Evolutionary conservation across 1,140 invertebrate species (phyloP), one percentile per base, ranked within the genome.

Genomic region (Bombus vancouverensis): DNA sequence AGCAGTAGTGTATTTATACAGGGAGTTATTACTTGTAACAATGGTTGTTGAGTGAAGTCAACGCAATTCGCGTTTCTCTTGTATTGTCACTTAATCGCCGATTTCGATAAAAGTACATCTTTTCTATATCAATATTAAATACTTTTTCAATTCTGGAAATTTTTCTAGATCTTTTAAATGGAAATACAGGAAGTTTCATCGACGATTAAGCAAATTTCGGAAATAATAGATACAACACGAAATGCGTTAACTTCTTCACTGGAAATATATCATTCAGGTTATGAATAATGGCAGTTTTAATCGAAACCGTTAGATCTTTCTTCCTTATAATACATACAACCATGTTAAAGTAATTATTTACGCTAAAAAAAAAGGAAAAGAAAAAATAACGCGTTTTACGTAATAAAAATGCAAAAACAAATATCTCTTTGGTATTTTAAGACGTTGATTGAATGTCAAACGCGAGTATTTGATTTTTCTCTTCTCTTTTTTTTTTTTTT

Each of bases 351-450:
- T 18, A 47, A 47, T 47, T 76, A 10, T 39, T n/a, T 39, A 37
- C 2, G 13, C 4, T 22, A n/a, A 42, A 39, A 39, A 76, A 25
- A 9, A n/a, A 59, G 25, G 9, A 12, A 34, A 12, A 39, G 37
- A 39, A 34, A 34, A 39, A 37, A 28, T 39, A 39, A 39, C 37
- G 22, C 12, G 13, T 57, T 18, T 37, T 57, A 39, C 47, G 6
- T 32, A 13, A 15, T 25, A 77, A 34, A 62, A 42, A 42, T 3
- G 22, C 6, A 65, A 39, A 25, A 68, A 8, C 3, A 62, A 65
- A 53, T 28, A 42, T 28, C 75, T 34, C 75, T 78, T 77, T 77
- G 75, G 75, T 77, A 42, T 77, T 2, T 22, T 22, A 62, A 77
- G 37, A 42, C 75, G 53, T 39, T 39, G 37, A n/a, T 62, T 62